Conservation (phyloP, 2,113 vertebrate species). For the Speoplatyrhinus poulsoni region DNA sequence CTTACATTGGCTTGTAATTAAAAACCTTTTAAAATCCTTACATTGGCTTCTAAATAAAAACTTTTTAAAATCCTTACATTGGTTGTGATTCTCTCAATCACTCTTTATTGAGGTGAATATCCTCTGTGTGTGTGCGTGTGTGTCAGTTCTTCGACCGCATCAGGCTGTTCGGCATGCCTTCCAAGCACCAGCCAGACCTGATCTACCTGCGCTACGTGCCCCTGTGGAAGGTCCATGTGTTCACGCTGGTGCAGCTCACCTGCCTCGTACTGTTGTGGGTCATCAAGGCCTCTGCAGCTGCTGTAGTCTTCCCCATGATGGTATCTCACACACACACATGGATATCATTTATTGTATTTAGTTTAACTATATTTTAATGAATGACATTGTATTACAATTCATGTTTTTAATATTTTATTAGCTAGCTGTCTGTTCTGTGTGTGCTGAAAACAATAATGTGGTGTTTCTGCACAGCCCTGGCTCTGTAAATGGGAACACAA, state of each 20-base stretch:
- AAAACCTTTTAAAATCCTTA: too few relatives aligned
- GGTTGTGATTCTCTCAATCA: not conserved
- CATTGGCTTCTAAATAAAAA: too few relatives aligned
- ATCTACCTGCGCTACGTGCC: slow-evolving; percentile 95
- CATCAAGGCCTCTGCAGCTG: slow-evolving; percentile 90
- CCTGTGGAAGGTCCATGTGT: slow-evolving; percentile 93
- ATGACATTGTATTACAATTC: too few relatives aligned
- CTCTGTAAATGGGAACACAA: too few relatives aligned
- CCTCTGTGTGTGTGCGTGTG: slow-evolving; percentile 10
- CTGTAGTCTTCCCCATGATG: slow-evolving; percentile 97
- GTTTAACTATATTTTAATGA: not conserved
- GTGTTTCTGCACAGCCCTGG: too few relatives aligned
- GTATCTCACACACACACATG: slow-evolving; percentile 60
- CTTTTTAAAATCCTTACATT: slow-evolving; percentile 9
- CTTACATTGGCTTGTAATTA: too few relatives aligned
- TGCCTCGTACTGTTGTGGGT: slow-evolving; percentile 91
- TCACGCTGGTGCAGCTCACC: slow-evolving; percentile 91
- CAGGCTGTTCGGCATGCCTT: slow-evolving; percentile 93
- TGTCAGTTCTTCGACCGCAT: slow-evolving; percentile 93
- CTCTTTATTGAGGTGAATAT: not conserved
- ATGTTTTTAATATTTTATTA: too few relatives aligned
- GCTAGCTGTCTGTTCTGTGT: too few relatives aligned
- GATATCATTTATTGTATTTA: not conserved
- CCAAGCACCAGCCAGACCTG: slow-evolving; percentile 92
- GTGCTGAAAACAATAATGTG: too few relatives aligned